Base-by-base conservation (phyloP, 2,888 invertebrate species). In the Spialia ferax region DNA sequence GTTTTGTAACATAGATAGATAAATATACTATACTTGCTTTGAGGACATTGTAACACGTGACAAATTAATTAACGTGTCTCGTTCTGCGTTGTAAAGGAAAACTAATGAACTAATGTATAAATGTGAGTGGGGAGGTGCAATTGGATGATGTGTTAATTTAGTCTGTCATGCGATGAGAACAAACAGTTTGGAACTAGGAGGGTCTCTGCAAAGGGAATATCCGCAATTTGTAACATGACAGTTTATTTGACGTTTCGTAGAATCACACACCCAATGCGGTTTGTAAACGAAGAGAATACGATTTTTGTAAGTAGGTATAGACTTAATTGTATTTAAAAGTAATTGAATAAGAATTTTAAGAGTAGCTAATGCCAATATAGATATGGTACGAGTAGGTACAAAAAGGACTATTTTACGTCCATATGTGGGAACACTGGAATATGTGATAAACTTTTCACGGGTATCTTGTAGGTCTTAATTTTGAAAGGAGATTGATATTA, bases 141-240 rank as follows among this genome's bases (percentile, higher is more conserved):
- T 78, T 79, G 79, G 77, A 79, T 81, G 86, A 91, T 83, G 91
- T 91, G 91, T 91, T 92, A 92, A 93, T 93, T 91, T 86, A 77
- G 73, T 76, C 84, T 86, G 92, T 91, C 91, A 93, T 93, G 92
- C 91, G 84, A 93, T 89, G 89, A 87, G 70, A 69, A 68, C 69
- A 63, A 70, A 69, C 70, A 69, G 70, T 72, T 65, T 45, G 66
- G 52, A 59, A 56, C 65, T 48, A 48, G 67, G 70, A 71, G 78
- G 81, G 76, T 70, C 75, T 70, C 71, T 72, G 78, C 74, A 77
- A 78, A 78, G 78, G 77, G 81, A 79, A 74, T 71, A 72, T 75
- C 72, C n/a, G 59, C 54, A 45, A 26, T 48, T 48, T 22, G 29
- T 32, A 26, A 59, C 60, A 66, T 66, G 60, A 60, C 50, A 64